These are phyloP conservation scores for Chaetodon auriga DNA, from an alignment of 2,113 vertebrate genomes.

Conservation along the genomic window DNA sequence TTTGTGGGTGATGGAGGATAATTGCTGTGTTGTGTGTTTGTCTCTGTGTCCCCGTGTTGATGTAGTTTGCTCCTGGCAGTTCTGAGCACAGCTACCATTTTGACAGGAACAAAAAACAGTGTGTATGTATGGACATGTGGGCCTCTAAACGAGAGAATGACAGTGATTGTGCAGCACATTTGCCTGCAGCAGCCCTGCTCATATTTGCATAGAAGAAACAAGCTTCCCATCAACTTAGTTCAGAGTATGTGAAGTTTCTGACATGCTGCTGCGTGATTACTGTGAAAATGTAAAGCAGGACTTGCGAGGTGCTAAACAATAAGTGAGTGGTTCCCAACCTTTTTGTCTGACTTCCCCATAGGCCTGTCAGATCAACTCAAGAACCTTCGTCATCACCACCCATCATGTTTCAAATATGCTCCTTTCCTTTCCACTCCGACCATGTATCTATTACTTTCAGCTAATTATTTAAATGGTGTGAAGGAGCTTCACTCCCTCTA, in stretches of 20 bases:
- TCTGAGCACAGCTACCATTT: constrained; percentile 42
- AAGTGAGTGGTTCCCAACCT: not conserved
- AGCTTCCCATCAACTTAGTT: not conserved
- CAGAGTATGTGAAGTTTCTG: not conserved
- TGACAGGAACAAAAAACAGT: constrained; percentile 28
- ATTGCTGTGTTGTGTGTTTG: constrained; percentile 72
- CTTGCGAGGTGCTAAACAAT: not conserved
- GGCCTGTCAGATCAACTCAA: not conserved
- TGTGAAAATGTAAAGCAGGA: not conserved
- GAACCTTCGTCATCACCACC: not conserved
- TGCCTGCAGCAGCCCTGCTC: not conserved
- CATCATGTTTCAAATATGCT: not conserved
- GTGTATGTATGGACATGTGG: not conserved
- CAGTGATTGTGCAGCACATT: not conserved
- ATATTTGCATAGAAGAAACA: not conserved
- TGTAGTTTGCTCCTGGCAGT: constrained; percentile 64
- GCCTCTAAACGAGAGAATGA: constrained; percentile 7
- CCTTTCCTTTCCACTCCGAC: not conserved
- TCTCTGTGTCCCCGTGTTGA: constrained; percentile 33
- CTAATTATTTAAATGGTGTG: not conserved
- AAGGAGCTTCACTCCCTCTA: too few species aligned
- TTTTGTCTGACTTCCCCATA: not conserved
- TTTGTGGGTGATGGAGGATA: constrained; percentile 80
- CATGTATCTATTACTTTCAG: not conserved
- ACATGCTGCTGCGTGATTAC: not conserved